A percentile compares a stretch with the other conserved stretches of the same genome.
phyloP scores from a whole-genome alignment of 2,113 vertebrate species.

The Pholis gunnellus region DNA sequence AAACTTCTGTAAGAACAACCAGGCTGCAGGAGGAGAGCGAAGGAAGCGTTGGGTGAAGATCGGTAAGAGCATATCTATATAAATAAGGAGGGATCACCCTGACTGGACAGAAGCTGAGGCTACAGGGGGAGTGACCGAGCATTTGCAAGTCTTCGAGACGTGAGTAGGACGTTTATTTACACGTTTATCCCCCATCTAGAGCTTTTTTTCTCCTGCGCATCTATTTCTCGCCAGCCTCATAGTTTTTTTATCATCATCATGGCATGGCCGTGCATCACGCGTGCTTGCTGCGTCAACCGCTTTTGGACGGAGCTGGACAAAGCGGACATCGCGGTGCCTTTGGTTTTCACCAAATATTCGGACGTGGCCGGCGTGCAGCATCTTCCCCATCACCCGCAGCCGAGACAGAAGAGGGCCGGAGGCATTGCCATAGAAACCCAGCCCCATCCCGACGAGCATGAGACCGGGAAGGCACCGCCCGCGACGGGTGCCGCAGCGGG shows the following conservation, averaged over 20 bases:
- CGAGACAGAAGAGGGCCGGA: slow-evolving; percentile 68
- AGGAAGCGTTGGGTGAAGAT: slow-evolving; percentile 22
- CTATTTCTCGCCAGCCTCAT: not conserved
- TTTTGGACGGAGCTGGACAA: slow-evolving; percentile 98
- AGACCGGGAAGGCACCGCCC: slow-evolving; percentile 84
- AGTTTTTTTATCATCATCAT: slow-evolving; percentile 77
- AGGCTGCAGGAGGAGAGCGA: slow-evolving; percentile 46
- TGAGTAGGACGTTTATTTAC: slow-evolving; percentile 63
- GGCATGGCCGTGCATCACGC: slow-evolving; percentile 98
- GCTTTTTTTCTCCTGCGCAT: slow-evolving; percentile 11
- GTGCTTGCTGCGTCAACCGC: slow-evolving; percentile 97
- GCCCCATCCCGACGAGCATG: slow-evolving; percentile 82
- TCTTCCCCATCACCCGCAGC: slow-evolving; percentile 80
- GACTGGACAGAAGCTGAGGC: slow-evolving; percentile 45
- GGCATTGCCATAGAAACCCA: slow-evolving; percentile 88
- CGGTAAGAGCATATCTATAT: slow-evolving; percentile 32
- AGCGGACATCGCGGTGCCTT: slow-evolving; percentile 94
- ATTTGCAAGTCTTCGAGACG: slow-evolving; percentile 41
- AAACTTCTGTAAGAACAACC: slow-evolving; percentile 48
- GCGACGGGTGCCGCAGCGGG: slow-evolving; percentile 71
- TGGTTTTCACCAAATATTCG: slow-evolving; percentile 96
- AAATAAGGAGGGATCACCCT: slow-evolving; percentile 34
- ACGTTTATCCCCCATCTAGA: not conserved
- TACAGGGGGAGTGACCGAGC: slow-evolving; percentile 16
- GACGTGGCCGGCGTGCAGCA: slow-evolving; percentile 90